These are phyloP conservation scores for Lasiurus cinereus DNA, from an alignment of 2,113 vertebrate species.

Conservation along the genomic window DNA sequence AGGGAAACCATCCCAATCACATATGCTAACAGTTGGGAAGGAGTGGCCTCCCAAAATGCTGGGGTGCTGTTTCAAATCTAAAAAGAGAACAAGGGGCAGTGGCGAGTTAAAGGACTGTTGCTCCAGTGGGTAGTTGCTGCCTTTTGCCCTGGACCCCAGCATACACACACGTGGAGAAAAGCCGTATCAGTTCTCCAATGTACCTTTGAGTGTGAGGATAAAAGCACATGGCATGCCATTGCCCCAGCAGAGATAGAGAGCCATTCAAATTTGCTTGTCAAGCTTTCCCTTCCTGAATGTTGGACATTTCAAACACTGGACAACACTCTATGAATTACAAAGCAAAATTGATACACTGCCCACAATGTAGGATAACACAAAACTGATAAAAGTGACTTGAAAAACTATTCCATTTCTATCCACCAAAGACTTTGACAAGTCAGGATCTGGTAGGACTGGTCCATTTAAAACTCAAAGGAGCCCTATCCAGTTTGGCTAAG, in stretches of 20 bases:
- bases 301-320: background rate
- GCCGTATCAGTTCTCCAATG: rapidly evolving
- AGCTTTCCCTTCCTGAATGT: background rate
- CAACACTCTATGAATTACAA: background rate
- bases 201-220: background rate
- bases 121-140: rapidly evolving
- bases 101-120: rapidly evolving
- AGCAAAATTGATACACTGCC: background rate
- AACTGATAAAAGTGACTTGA: background rate
- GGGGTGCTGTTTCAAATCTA: background rate
- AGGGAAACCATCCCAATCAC: background rate
- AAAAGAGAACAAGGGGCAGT: background rate
- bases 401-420: background rate
- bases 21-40: background rate
- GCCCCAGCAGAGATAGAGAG: background rate
- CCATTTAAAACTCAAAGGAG: background rate
- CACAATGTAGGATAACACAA: background rate
- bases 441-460: background rate
- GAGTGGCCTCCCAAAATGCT: background rate
- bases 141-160: background rate
- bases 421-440: background rate
- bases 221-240: rapidly evolving
- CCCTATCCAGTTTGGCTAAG: too few species aligned
- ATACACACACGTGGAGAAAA: background rate
- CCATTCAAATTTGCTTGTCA: background rate